Percentiles rank a stretch among this genome's conserved stretches.
phyloP scores from a whole-genome alignment of 1,140 invertebrate genomes.

The Leptinotarsa lineolata region DNA sequence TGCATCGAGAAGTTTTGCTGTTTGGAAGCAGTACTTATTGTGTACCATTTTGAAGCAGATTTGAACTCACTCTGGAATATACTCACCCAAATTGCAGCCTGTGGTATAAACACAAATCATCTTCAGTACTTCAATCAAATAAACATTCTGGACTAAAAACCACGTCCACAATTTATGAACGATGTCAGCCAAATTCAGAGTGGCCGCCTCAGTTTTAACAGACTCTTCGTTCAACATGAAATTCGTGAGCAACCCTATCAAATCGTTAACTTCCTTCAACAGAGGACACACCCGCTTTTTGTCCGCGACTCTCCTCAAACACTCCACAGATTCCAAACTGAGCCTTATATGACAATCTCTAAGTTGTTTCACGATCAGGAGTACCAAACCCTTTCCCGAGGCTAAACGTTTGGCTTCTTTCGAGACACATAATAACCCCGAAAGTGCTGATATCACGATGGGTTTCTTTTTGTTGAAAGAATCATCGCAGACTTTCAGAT shows the following conservation, averaged over 20 bases:
- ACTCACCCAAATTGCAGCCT: conserved; percentile 57
- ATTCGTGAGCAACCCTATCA: conserved; percentile 60
- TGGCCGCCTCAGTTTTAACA: conserved; percentile 55
- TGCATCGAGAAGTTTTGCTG: no score
- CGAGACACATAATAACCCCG: conserved; percentile 59
- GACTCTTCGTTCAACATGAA: conserved; percentile 56
- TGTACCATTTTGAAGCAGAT: no score
- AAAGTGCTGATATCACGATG: conserved; percentile 55
- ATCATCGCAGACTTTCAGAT: conserved; percentile 53
- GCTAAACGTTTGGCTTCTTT: conserved; percentile 57
- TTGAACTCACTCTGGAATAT: not conserved
- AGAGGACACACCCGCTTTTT: conserved; percentile 57
- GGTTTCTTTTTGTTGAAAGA: conserved; percentile 52
- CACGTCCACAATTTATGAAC: conserved; percentile 64
- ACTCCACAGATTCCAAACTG: conserved; percentile 59
- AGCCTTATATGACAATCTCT: conserved; percentile 59
- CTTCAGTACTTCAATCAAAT: conserved; percentile 57
- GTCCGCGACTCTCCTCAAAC: conserved; percentile 53
- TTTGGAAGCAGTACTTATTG: no score
- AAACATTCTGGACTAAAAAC: conserved; percentile 56
- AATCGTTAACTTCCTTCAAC: conserved; percentile 57
- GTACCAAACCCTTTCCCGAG: conserved; percentile 53
- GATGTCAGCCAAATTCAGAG: conserved; percentile 59
- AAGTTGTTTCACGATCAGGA: conserved; percentile 54
- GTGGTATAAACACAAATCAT: conserved; percentile 62